Evolutionary conservation across 2,797 vertebrate species (phyloP).

Genomic region (Sitta carolinensis): DNA sequence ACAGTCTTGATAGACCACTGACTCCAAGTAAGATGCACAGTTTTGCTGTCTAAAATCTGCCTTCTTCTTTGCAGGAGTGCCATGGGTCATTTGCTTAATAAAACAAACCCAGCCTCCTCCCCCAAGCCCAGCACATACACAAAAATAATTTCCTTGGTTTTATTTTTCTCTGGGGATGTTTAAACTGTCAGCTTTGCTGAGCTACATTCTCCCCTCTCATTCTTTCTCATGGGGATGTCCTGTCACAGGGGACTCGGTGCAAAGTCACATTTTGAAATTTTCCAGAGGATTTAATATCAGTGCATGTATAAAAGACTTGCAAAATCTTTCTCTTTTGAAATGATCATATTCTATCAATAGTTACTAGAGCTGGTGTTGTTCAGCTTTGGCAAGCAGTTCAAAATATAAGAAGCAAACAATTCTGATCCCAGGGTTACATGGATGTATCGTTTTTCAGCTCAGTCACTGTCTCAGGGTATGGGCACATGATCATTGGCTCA

Average conservation of each 20-base stretch:
- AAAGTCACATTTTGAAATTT: constrained; percentile 30
- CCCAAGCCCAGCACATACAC: not conserved
- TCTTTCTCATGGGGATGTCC: constrained; percentile 24
- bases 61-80: not conserved
- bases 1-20: not conserved
- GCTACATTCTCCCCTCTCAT: not conserved
- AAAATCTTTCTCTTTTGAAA: constrained; percentile 20
- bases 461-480: not conserved
- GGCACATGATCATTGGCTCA: not conserved
- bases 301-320: not conserved
- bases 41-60: not conserved
- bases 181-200: constrained; percentile 11
- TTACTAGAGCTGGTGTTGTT: not conserved
- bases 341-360: not conserved
- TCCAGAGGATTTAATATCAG: constrained; percentile 23
- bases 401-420: not conserved
- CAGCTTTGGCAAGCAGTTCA: not conserved
- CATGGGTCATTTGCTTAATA: constrained; percentile 6
- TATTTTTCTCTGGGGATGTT: constrained; percentile 11
- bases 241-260: not conserved
- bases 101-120: constrained; percentile 14
- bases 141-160: constrained; percentile 2
- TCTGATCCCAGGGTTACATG: not conserved
- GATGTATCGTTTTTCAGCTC: not conserved
- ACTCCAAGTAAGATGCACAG: not conserved